Evolutionary conservation across 2,888 invertebrate genomes (phyloP), one percentile per base, ranked within the genome.

Genomic region (Colletes collaris): DNA sequence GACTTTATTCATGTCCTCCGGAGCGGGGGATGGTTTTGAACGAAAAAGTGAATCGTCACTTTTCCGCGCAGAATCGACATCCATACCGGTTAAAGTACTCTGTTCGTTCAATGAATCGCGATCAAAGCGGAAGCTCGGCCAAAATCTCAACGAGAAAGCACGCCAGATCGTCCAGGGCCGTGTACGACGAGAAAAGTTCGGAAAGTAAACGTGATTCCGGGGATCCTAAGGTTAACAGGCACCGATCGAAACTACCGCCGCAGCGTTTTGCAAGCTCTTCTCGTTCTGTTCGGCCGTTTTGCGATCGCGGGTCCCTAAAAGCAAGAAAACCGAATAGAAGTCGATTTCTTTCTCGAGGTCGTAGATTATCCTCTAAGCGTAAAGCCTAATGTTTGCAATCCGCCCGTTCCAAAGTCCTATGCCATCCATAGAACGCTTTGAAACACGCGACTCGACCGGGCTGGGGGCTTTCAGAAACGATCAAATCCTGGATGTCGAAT

Each of bases 181-280:
- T 37, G 40, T n/a, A 19, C 66, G 67, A 63, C 49, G 71, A 72
- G 70, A 62, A 70, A 72, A 67, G 49, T 79, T 79, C 79, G 79
- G 72, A 79, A 79, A 79, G 11, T 79, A 79, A 79, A 79, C 71
- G 71, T 64, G 66, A 60, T 46, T 73, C 55, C 56, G 44, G 56
- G 56, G 40, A 67, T 62, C 2, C 52, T 70, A 76, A 55, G 16
- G 37, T 58, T 27, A 49, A 67, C 58, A 56, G 62, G 70, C 71
- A 64, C 71, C 71, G 56, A 63, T 35, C 13, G n/a, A 58, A 49
- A 59, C 76, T 70, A 63, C 40, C 66, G 13, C 10, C 68, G 50
- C 53, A 46, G 35, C 52, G 16, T 62, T 67, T 64, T 52, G 19
- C 58, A 72, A 79, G 56, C 52, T 62, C 53, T 53, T 63, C 40